Conservation (phyloP, 2,113 vertebrate genomes). For the Dinomys branickii region DNA sequence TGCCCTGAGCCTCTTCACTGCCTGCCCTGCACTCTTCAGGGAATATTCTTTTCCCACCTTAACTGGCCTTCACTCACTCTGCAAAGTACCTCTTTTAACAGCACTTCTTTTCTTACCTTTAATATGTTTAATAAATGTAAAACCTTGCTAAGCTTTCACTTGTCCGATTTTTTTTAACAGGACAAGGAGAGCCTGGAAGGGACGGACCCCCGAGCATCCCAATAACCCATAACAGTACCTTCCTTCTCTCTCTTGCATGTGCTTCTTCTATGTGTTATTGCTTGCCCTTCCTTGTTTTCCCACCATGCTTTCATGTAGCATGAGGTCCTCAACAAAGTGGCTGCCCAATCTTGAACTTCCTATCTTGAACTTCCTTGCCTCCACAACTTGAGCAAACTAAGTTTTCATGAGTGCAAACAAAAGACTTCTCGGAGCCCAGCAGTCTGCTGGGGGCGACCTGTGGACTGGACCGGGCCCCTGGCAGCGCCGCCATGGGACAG, state of each 20-base stretch:
- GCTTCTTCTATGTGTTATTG: too few species aligned
- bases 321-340: not conserved
- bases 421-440: too few species aligned
- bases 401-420: too few species aligned
- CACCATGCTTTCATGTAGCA: not conserved
- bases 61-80: not conserved
- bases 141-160: not conserved
- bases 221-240: not conserved
- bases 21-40: not conserved
- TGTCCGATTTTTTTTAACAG: not conserved
- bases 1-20: not conserved
- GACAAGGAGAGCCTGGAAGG: not conserved
- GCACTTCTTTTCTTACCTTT: not conserved
- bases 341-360: not conserved
- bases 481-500: too few species aligned
- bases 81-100: not conserved
- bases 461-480: too few species aligned
- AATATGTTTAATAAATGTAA: not conserved
- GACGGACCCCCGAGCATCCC: too few species aligned
- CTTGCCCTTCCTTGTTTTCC: not conserved
- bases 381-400: not conserved
- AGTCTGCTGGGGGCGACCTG: too few species aligned
- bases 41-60: not conserved
- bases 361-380: not conserved
- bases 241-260: not conserved